phyloP scores from a whole-genome alignment of 2,888 invertebrate species.

The Cantharis rufa region DNA sequence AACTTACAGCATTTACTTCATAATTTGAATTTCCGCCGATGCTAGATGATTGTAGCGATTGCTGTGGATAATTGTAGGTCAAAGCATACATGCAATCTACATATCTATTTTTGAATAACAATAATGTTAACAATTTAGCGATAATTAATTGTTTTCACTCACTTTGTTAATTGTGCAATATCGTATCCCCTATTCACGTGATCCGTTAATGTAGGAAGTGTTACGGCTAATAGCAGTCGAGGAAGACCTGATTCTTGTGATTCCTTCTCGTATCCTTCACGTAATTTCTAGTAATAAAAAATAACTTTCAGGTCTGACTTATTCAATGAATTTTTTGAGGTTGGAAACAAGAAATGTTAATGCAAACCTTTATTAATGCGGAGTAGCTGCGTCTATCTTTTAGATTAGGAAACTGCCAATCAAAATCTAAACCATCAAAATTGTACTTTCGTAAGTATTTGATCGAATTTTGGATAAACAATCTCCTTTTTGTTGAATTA shows the following conservation, averaged over 20 bases:
- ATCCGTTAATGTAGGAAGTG: slow-evolving; percentile 91
- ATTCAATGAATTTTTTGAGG: too few species aligned
- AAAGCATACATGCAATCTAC: slow-evolving; percentile 91
- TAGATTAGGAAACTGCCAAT: not conserved
- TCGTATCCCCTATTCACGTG: slow-evolving; percentile 89
- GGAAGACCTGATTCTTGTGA: slow-evolving; percentile 80
- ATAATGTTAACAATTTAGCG: too few species aligned
- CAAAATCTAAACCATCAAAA: not conserved
- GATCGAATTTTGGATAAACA: not conserved
- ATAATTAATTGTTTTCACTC: slow-evolving; percentile 46
- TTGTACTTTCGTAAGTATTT: not conserved
- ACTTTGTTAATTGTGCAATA: slow-evolving; percentile 82
- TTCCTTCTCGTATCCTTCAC: slow-evolving; percentile 88
- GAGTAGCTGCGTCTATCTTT: not conserved
- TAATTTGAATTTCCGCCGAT: slow-evolving; percentile 84
- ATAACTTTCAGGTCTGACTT: too few species aligned
- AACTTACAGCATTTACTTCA: slow-evolving; percentile 88
- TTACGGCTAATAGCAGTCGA: slow-evolving; percentile 84
- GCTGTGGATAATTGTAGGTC: slow-evolving; percentile 91
- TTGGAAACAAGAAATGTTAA: too few species aligned
- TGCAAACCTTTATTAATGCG: not conserved
- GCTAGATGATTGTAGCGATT: slow-evolving; percentile 82
- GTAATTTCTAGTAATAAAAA: slow-evolving; percentile 65
- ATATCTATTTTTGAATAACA: slow-evolving; percentile 59
- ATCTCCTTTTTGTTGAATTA: not conserved